Evolutionary conservation across 2,888 invertebrate genomes (phyloP).

Genomic region (Lysandra coridon): DNA sequence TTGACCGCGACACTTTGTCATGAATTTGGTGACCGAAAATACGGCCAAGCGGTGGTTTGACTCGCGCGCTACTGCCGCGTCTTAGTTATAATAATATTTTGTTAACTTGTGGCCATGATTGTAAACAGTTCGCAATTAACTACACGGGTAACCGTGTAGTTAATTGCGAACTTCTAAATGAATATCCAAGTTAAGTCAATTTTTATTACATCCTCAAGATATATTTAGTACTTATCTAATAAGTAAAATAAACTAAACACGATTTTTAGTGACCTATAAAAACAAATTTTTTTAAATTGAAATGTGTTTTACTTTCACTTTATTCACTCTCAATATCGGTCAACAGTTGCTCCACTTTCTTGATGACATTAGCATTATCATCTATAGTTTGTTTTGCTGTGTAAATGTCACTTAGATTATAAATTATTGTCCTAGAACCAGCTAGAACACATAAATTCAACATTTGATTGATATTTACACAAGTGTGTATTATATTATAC

Average conservation of each 20-base stretch:
- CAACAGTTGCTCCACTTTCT: conserved; percentile 25
- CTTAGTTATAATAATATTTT: not conserved
- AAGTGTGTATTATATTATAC: too few species aligned
- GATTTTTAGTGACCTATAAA: not conserved
- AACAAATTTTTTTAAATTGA: not conserved
- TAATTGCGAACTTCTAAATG: too few species aligned
- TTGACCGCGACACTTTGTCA: conserved; percentile 5
- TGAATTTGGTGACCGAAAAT: not conserved
- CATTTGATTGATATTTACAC: too few species aligned
- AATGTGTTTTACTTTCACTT: conserved; percentile 14
- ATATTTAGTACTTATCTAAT: not conserved
- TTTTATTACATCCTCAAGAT: not conserved
- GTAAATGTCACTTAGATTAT: not conserved
- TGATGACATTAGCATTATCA: conserved; percentile 1
- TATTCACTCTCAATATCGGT: conserved; percentile 14
- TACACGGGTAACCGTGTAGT: not conserved
- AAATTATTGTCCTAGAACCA: not conserved
- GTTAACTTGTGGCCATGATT: not conserved
- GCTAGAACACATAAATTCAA: not conserved
- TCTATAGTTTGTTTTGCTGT: not conserved
- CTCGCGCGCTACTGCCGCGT: not conserved
- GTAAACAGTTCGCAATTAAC: not conserved
- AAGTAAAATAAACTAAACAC: not conserved
- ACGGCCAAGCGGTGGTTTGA: not conserved
- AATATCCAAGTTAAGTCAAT: not conserved